Conservation (phyloP, 2,797 vertebrate genomes). For the Sphenodon punctatus region DNA sequence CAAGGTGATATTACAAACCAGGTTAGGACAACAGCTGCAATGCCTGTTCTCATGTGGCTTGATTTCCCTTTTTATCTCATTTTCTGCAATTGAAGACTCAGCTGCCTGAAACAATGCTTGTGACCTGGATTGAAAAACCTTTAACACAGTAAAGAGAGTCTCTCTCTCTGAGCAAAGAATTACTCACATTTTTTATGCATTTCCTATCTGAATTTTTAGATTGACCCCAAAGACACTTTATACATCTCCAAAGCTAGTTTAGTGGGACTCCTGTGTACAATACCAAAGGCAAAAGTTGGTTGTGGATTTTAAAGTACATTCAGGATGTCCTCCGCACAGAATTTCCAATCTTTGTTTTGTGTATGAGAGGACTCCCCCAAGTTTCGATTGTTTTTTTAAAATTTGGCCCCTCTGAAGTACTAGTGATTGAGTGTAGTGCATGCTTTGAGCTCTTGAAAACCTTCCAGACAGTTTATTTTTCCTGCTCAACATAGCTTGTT, state of each 20-base stretch:
- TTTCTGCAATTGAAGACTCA: constrained; percentile 57
- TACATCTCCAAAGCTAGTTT: not conserved
- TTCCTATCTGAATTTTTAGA: too few relatives aligned
- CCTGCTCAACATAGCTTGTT: too few relatives aligned
- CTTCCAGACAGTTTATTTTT: too few relatives aligned
- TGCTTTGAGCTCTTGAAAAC: too few relatives aligned
- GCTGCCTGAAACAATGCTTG: not conserved
- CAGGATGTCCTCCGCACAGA: too few relatives aligned
- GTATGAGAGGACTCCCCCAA: not conserved
- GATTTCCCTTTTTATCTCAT: constrained; percentile 61
- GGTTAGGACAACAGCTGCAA: constrained; percentile 57
- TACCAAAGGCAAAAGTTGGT: not conserved
- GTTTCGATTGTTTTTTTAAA: not conserved
- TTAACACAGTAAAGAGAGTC: constrained; percentile 29
- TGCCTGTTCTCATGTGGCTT: constrained; percentile 55
- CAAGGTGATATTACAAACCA: constrained; percentile 63
- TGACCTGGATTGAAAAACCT: constrained; percentile 1
- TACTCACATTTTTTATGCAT: too few relatives aligned
- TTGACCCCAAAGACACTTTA: not conserved
- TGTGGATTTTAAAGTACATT: not conserved
- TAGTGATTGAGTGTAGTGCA: too few relatives aligned
- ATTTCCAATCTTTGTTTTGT: not conserved
- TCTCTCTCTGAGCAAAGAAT: not conserved
- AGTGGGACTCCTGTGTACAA: not conserved
- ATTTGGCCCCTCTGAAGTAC: not conserved